Conservation (phyloP, 2,888 invertebrate species). For the Choristoneura rosaceana region DNA sequence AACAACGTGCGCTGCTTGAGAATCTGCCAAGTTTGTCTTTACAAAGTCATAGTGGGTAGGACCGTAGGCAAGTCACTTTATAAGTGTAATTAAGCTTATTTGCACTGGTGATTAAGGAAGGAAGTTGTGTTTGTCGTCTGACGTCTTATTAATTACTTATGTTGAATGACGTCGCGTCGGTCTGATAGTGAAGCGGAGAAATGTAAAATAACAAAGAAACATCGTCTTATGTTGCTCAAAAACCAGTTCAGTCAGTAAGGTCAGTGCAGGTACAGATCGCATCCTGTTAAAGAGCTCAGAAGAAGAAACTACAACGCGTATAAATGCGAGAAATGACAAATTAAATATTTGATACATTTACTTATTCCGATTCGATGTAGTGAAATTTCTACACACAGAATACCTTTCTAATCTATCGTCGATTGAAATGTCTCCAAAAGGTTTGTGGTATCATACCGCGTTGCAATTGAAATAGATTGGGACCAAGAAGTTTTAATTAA, state of each 20-base stretch:
- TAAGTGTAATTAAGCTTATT: neutral
- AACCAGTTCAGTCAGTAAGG: neutral
- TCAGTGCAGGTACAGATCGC: no score
- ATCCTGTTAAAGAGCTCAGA: no score
- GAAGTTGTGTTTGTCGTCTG: neutral
- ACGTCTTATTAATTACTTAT: neutral
- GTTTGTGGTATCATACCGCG: neutral
- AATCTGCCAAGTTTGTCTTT: conserved; percentile 2
- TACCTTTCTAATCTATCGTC: no score
- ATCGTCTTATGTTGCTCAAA: neutral
- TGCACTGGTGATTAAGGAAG: conserved; percentile 10
- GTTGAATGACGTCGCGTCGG: conserved; percentile 8
- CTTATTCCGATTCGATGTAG: no score
- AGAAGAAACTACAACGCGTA: no score
- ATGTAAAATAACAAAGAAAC: neutral
- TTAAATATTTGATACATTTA: no score
- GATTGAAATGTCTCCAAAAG: no score
- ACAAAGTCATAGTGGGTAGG: neutral
- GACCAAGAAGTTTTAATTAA: neutral
- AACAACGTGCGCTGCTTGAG: neutral
- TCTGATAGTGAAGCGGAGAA: neutral
- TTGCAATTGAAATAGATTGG: neutral
- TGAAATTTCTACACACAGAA: no score
- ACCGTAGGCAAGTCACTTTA: conserved; percentile 4
- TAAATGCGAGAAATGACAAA: no score